Percentiles rank a stretch among this genome's conserved stretches.
These are phyloP conservation scores for cattle (Bos taurus) DNA, from an alignment of 2,113 vertebrate genomes.

Conservation along the genomic window DNA sequence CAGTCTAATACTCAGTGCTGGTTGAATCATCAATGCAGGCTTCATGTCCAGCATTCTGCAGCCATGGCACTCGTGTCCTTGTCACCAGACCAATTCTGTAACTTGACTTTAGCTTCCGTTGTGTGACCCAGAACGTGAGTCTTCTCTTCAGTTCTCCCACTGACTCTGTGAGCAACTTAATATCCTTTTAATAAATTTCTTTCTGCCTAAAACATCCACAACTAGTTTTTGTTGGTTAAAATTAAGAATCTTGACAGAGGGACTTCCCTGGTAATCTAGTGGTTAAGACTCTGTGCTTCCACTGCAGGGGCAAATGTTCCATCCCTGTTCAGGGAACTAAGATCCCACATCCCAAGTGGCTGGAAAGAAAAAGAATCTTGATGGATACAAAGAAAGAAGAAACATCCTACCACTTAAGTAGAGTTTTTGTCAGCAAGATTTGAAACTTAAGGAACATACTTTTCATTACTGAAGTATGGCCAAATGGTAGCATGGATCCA, in stretches of 20 bases:
- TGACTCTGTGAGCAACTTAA: neutral
- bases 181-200: neutral
- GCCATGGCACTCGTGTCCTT: too few species aligned
- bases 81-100: neutral
- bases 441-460: neutral
- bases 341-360: neutral
- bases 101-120: neutral
- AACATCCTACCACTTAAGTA: neutral
- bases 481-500: neutral
- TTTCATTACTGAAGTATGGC: neutral
- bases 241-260: neutral
- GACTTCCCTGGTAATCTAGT: neutral
- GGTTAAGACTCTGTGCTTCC: neutral
- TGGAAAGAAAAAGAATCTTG: neutral
- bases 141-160: neutral
- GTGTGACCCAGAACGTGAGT: neutral
- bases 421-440: neutral
- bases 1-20: neutral
- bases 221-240: neutral
- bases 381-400: neutral
- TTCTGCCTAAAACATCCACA: neutral
- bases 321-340: neutral
- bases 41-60: neutral
- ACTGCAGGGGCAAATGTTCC: neutral
- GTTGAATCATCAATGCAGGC: neutral